These are phyloP conservation scores for Gambusia affinis DNA, from an alignment of 2,113 vertebrate genomes.

Conservation along the genomic window DNA sequence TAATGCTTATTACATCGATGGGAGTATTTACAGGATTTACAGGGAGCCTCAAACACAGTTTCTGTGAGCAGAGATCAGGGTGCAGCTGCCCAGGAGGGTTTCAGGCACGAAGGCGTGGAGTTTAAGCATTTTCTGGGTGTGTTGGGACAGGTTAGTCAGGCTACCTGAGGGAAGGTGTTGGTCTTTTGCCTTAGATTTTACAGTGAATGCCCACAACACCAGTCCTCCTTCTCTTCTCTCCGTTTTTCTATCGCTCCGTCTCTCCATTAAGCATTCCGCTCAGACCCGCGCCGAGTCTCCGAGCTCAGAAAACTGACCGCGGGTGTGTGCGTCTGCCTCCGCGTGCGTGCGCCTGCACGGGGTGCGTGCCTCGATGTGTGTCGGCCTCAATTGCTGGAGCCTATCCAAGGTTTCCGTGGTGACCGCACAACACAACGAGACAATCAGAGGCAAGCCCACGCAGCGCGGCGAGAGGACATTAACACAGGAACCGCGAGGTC, in stretches of 20 bases:
- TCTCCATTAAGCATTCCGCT: constrained; percentile 78
- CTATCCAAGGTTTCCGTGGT: constrained; percentile 87
- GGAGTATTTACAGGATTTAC: constrained; percentile 12
- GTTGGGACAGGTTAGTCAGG: constrained; percentile 50
- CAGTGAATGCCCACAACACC: constrained; percentile 11
- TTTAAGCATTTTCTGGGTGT: constrained; percentile 30
- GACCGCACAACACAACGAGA: constrained; percentile 87
- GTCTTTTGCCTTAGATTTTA: neutral
- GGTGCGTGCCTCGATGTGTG: constrained; percentile 75
- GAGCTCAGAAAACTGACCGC: constrained; percentile 76
- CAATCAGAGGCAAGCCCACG: constrained; percentile 85
- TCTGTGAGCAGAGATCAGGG: constrained; percentile 37
- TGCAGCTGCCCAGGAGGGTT: constrained; percentile 51
- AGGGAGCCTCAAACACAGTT: constrained; percentile 55
- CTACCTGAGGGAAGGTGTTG: constrained; percentile 29
- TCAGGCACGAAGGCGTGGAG: constrained; percentile 42
- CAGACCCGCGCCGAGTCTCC: constrained; percentile 75
- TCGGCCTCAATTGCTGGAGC: constrained; percentile 83
- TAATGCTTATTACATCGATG: constrained; percentile 1
- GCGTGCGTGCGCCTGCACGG: constrained; percentile 38
- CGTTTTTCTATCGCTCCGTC: constrained; percentile 40
- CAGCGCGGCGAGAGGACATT: constrained; percentile 84
- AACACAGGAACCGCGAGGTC: constrained; percentile 83
- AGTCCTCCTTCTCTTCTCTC: constrained; percentile 4
- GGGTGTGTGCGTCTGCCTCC: constrained; percentile 51